Percentiles rank a stretch among this genome's conserved stretches.
These are phyloP conservation scores for Trachelus tabidus DNA, from an alignment of 2,888 invertebrate genomes.

Conservation along the genomic window DNA sequence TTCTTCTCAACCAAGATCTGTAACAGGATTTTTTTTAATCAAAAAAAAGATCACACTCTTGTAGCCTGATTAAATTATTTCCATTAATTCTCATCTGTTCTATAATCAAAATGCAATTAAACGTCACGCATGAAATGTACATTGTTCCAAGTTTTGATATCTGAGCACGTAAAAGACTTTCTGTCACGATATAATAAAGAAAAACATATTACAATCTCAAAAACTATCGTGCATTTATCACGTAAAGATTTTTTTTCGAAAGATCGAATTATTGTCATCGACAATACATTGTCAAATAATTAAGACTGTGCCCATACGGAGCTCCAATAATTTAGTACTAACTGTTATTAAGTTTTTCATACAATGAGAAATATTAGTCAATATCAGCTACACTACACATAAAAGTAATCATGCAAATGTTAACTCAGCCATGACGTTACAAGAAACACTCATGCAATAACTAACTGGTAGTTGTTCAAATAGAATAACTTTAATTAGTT, in stretches of 20 bases:
- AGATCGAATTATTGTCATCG: background rate
- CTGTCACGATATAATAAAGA: background rate
- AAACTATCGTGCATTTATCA: background rate
- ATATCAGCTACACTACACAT: background rate
- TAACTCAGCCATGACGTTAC: background rate
- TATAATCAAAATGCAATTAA: background rate
- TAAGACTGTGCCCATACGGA: background rate
- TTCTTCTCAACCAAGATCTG: conserved; percentile 49
- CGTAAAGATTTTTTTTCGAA: background rate
- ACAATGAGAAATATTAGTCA: background rate
- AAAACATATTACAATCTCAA: background rate
- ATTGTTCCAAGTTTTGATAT: background rate
- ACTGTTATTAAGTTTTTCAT: background rate
- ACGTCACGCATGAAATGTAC: background rate
- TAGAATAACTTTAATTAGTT: background rate
- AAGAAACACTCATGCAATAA: background rate
- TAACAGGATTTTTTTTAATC: background rate
- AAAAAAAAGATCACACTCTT: background rate
- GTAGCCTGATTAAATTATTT: no score
- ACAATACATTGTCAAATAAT: background rate
- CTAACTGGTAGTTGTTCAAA: background rate
- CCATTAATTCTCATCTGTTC: no score
- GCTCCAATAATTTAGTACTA: background rate
- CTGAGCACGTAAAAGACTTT: background rate
- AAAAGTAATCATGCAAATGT: background rate